Evolutionary conservation across 2,797 vertebrate species (phyloP), one percentile per base, ranked within the genome.

Genomic region (Betta splendens): DNA sequence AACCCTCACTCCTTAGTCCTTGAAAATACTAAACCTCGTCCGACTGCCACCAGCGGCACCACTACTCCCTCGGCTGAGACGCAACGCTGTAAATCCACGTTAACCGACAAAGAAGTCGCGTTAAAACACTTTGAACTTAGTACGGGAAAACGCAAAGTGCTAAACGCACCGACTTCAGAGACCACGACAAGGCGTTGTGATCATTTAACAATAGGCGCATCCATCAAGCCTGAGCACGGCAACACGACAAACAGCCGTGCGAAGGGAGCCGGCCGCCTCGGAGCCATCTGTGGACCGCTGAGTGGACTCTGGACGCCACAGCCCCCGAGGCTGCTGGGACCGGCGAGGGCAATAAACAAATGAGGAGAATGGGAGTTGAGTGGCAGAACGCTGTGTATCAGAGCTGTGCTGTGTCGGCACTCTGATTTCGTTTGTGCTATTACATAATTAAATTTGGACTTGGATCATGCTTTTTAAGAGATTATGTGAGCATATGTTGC

Each of bases 371-470:
- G 83, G 82, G 80, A 77, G 85, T 84, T 85, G 82, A 85, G 86
- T 88, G 67, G 80, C 86, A 86, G 83, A 81, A 81, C 83, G 87
- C 62, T 62, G 83, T 65, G 87, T 87, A 84, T 91, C 85, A 83
- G 85, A 89, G 93, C 89, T 87, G 75, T 93, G 93, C 93, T 94
- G 94, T 91, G 93, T 95, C 92, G 88, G 91, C 93, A 91, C 82
- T 93, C 90, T 94, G 94, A 95, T 95, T 96, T 92, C 89, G 92
- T 96, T 96, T 95, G 91, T 91, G 94, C 94, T 94, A 93, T 96
- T 95, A 95, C 93, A 93, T 96, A 96, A 98, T 98, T 97, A 95
- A 94, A 95, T 94, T 87, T 95, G 91, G 94, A 92, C 92, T 93
- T 90, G 94, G 94, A 93, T 93, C 88, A 88, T 77, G 89, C 91